phyloP scores from a whole-genome alignment of 1,140 invertebrate species.

The Pseudoatta argentina region DNA sequence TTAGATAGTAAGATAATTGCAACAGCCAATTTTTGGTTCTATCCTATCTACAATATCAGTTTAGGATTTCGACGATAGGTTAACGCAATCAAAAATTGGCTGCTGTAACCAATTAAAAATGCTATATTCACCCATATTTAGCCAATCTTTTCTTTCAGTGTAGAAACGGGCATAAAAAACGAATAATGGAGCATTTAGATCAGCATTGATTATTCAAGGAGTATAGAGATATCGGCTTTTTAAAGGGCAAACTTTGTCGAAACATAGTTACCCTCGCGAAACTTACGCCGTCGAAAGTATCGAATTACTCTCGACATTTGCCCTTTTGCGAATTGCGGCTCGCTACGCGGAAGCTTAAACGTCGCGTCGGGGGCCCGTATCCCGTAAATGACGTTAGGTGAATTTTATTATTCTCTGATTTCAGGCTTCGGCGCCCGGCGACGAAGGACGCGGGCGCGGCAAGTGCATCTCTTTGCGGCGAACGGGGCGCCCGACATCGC shows the following conservation, averaged over 20 bases:
- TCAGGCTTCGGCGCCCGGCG: conserved; percentile 76
- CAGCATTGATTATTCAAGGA: neutral
- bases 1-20: no score
- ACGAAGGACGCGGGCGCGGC: conserved; percentile 69
- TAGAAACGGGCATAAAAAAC: neutral
- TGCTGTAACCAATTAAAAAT: no score
- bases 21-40: no score
- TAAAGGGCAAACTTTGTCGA: conserved; percentile 12
- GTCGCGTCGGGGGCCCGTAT: conserved; percentile 16
- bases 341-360: conserved; percentile 53
- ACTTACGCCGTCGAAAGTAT: conserved; percentile 35
- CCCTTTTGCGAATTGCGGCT: conserved; percentile 13
- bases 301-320: conserved; percentile 43
- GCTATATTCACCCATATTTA: no score
- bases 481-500: conserved; percentile 83
- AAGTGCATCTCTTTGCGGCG: conserved; percentile 81
- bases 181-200: neutral
- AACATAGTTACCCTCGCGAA: conserved; percentile 34
- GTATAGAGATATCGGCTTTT: neutral
- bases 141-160: no score
- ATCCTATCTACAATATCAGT: no score
- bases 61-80: no score
- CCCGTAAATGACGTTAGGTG: conserved; percentile 66
- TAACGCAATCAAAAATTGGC: no score
- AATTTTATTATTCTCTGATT: conserved; percentile 80